A percentile compares a stretch with the other conserved stretches of the same genome.
phyloP scores from a whole-genome alignment of 35 echinoderm and acorn worm genomes.

The Apostichopus californicus region DNA sequence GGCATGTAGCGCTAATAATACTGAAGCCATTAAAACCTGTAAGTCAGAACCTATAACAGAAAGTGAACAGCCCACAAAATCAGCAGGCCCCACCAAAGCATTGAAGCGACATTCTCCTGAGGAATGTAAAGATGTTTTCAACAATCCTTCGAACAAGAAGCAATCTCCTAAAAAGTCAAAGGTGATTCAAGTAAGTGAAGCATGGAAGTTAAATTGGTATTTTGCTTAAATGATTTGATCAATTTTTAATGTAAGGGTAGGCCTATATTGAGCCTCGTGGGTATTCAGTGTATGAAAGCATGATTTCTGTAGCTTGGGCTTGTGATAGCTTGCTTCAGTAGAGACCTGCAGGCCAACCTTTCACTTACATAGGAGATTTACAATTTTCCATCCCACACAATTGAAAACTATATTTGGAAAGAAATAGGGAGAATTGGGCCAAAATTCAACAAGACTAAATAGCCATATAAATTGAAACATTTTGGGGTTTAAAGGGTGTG shows the following conservation, averaged over 20 bases:
- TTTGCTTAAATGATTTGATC: too few species aligned
- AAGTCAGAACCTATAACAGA: not conserved
- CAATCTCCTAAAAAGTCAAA: not conserved
- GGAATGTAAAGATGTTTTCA: not conserved
- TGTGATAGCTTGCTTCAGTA: not conserved
- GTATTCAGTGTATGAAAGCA: not conserved
- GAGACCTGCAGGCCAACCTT: too few species aligned
- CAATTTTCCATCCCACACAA: too few species aligned
- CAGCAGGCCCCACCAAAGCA: not conserved
- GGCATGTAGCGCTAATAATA: not conserved
- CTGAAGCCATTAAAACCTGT: not conserved
- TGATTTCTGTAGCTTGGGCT: not conserved
- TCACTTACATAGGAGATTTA: too few species aligned
- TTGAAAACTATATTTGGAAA: too few species aligned
- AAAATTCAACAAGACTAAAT: too few species aligned
- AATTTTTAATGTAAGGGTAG: not conserved
- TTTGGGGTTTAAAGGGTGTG: too few species aligned
- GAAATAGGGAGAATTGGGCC: too few species aligned
- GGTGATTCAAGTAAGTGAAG: too few species aligned
- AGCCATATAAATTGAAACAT: too few species aligned
- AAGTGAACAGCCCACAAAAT: not conserved
- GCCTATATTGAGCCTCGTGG: not conserved
- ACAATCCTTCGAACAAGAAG: not conserved
- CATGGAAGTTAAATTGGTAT: too few species aligned
- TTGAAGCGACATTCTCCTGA: slow-evolving; percentile 14